These are phyloP conservation scores for Paragorgia papillata DNA, from an alignment of 92 coral and sea anemone genomes.

Conservation along the genomic window DNA sequence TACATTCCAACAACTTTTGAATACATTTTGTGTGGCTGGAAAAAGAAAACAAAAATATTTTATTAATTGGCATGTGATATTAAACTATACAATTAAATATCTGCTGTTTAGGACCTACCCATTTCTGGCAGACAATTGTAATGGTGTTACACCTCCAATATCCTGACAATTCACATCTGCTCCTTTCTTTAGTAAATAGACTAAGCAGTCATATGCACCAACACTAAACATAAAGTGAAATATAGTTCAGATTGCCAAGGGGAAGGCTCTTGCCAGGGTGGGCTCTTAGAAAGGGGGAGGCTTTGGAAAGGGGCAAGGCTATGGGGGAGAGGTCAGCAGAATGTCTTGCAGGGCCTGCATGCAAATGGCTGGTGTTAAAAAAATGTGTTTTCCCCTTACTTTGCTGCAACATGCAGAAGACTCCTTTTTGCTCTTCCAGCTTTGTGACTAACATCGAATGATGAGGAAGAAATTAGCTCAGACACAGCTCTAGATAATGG, in stretches of 20 bases:
- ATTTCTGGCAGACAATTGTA: conserved; percentile 64
- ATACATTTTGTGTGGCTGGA: conserved; percentile 59
- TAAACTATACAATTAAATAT: neutral
- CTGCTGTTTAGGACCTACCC: conserved; percentile 35
- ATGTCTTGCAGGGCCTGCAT: no score
- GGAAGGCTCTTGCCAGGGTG: no score
- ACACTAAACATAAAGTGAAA: conserved; percentile 44
- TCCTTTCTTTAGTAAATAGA: conserved; percentile 46
- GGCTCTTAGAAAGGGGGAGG: no score
- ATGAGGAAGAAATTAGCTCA: conserved; percentile 54
- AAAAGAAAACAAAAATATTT: neutral
- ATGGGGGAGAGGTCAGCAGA: no score
- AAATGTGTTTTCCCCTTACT: no score
- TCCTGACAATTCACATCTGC: conserved; percentile 63
- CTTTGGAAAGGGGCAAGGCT: no score
- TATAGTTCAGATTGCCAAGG: no score
- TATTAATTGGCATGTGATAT: neutral
- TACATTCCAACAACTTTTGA: conserved; percentile 56
- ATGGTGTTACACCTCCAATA: conserved; percentile 58
- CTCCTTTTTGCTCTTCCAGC: conserved; percentile 59
- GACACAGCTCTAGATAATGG: conserved; percentile 46
- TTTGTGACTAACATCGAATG: conserved; percentile 60
- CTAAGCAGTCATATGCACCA: conserved; percentile 63
- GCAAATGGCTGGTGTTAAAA: no score
- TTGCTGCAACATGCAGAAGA: conserved; percentile 59